Base-by-base conservation (phyloP, 92 coral and sea anemone genomes). In the Palythoa grandiflora region DNA sequence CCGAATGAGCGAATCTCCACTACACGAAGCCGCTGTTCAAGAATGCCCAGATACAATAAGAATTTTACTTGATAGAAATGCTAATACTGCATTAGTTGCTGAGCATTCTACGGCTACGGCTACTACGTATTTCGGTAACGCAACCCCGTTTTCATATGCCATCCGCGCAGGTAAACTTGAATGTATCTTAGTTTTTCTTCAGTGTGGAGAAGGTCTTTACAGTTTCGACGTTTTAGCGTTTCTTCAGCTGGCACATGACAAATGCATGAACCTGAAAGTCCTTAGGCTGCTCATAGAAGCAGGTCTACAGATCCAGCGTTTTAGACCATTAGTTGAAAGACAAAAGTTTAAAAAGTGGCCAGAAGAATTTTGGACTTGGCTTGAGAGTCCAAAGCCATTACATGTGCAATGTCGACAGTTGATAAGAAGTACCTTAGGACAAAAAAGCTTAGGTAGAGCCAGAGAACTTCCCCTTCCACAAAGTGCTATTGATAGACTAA, bases 1-100 rank as follows among this genome's bases (percentile, higher is more conserved):
- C 77, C 12, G 14, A 38, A 21, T 40, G 19, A 87, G 88, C 68
- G 88, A 86, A 57, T 73, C 90, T 12, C 77, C 90, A 50, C 52
- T 90, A 59, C 89, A 87, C 73, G 61, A 80, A 21, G 87, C 93
- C 39, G 93, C 93, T n/a, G 78, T 68, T 39, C 89, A 78, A 12
- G 21, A 65, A 16, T 65, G 76, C 84, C 80, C 90, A 44, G 38
- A 84, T 16, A 60, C 74, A 28, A 71, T 88, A 65, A 80, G 51
- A 57, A 71, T 54, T 54, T 61, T 90, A 28, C 84, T 90, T 35
- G 54, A 83, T 61, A 51, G 73, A 74, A 89, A 85, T 80, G 93
- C 93, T 54, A 75, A 75, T 77, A 63, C 80, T 40, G 37, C 60
- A 28, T 15, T 79, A 2, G 40, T 35, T 40, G 70, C 90, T n/a